Conservation (phyloP, 2,888 invertebrate genomes). For the Thymelicus sylvestris region DNA sequence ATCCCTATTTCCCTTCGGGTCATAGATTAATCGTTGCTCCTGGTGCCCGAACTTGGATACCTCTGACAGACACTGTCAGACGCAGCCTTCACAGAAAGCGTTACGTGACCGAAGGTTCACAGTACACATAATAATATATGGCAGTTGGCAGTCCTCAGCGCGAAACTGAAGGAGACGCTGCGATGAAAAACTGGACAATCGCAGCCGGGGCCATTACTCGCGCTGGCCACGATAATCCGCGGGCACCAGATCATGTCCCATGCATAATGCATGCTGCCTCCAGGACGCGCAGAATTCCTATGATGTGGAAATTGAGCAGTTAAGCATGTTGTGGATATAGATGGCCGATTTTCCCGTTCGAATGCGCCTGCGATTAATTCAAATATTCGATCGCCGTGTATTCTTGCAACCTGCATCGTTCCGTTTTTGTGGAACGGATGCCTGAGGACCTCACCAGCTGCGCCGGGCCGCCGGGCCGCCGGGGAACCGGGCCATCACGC, state of each 20-base stretch:
- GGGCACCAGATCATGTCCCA: neutral
- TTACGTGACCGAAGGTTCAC: too few species aligned
- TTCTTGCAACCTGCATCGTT: conserved; percentile 37
- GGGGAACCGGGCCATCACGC: too few species aligned
- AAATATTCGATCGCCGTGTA: conserved; percentile 39
- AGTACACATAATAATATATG: neutral
- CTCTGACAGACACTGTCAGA: too few species aligned
- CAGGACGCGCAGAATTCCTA: conserved; percentile 33
- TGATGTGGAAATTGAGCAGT: conserved; percentile 43
- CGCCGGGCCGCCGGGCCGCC: too few species aligned
- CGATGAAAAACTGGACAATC: conserved; percentile 12
- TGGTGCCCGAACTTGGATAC: too few species aligned
- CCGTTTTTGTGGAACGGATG: conserved; percentile 36
- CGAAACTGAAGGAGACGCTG: neutral
- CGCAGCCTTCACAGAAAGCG: too few species aligned
- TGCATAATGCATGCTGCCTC: conserved; percentile 27
- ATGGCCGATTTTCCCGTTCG: conserved; percentile 31
- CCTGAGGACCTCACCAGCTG: neutral
- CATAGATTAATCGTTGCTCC: too few species aligned
- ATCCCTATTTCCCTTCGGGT: too few species aligned
- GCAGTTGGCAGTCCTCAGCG: conserved; percentile 10
- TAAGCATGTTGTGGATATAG: conserved; percentile 32
- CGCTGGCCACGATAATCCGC: conserved; percentile 10
- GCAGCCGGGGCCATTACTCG: conserved; percentile 14
- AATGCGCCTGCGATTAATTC: conserved; percentile 45